Percentiles rank a stretch among this genome's conserved stretches.
phyloP scores from a whole-genome alignment of 2,888 invertebrate genomes.

The Agelastica alni region DNA sequence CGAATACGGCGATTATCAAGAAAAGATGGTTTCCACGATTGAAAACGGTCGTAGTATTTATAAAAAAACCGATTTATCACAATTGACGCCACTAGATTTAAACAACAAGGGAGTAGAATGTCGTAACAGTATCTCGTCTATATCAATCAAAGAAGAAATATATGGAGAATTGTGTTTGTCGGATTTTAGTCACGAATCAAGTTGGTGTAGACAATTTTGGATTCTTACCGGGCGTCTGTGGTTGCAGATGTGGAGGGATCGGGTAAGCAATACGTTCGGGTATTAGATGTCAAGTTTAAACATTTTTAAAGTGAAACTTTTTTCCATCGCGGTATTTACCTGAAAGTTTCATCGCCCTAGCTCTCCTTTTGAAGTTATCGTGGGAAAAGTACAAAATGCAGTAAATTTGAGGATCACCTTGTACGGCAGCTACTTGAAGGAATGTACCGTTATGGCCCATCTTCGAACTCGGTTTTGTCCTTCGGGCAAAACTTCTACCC shows the following conservation, averaged over 20 bases:
- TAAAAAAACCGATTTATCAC: conserved; percentile 33
- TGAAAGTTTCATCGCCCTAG: no score
- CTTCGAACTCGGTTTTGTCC: no score
- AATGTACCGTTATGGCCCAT: no score
- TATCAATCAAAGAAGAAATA: conserved; percentile 16
- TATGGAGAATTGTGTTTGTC: conserved; percentile 15
- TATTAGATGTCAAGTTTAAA: no score
- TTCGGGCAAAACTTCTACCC: no score
- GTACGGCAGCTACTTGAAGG: no score
- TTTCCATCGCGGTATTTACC: no score
- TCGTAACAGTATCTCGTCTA: conserved; percentile 25
- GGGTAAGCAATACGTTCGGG: conserved; percentile 62
- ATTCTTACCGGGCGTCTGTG: conserved; percentile 72
- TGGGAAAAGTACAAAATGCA: no score
- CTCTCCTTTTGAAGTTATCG: no score
- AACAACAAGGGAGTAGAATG: conserved; percentile 19
- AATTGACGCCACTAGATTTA: conserved; percentile 4
- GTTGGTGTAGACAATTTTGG: conserved; percentile 67
- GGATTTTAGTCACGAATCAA: conserved; percentile 32
- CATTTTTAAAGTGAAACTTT: no score
- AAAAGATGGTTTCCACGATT: conserved; percentile 69
- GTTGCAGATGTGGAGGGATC: conserved; percentile 75
- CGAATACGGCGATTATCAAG: conserved; percentile 75
- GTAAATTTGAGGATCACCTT: no score
- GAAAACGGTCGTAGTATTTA: conserved; percentile 64